Base-by-base conservation (phyloP, 2,797 vertebrate genomes). In the Toxotes lorentzi region DNA sequence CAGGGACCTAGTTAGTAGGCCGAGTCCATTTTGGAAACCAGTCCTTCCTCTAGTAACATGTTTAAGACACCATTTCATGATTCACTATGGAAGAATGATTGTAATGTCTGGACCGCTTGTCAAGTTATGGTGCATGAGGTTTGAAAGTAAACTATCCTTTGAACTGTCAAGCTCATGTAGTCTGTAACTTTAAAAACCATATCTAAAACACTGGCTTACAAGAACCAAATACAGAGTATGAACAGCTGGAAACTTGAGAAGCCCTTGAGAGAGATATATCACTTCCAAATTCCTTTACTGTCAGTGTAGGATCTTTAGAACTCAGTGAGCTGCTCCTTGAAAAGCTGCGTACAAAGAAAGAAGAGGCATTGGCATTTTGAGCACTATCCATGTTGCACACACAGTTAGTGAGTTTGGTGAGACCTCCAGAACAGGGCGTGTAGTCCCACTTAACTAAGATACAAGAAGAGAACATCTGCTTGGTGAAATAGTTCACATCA, bases 21-120 rank as follows among this genome's bases (percentile, higher is more conserved):
- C 57, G 5, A 53, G 43, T 38, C 24, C 30, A 71, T 58, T 76
- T 7, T 82, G 72, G 76, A 24, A 69, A 34, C 38, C 51, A 8
- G 64, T 78, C 2, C 1, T 85, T 45, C 8, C 70, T 24, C 14
- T 79, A 50, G 53, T 16, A 54, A 40, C 10, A 17, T 65, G 9
- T 65, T 64, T 4, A 65, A 48, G 11, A 56, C 35, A 38, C 35
- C 35, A 38, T 38, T 41, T 41, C 8, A 41, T 41, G 40, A 41
- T 41, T 41, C 40, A 14, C 40, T 13, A 41, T 4, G 16, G 41
- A 14, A 43, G 14, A 43, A 43, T 17, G 41, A 16, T 43, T 43
- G 41, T 5, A 43, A 43, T 16, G 14, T 43, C 5, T 43, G 16
- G 13, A 43, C 16, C 1, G 16, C 12, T 43, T 6, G 41, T 43